Percentiles rank a stretch among this genome's conserved stretches.
Evolutionary conservation across 2,888 invertebrate species (phyloP).

Genomic region (Frankliniella fusca): DNA sequence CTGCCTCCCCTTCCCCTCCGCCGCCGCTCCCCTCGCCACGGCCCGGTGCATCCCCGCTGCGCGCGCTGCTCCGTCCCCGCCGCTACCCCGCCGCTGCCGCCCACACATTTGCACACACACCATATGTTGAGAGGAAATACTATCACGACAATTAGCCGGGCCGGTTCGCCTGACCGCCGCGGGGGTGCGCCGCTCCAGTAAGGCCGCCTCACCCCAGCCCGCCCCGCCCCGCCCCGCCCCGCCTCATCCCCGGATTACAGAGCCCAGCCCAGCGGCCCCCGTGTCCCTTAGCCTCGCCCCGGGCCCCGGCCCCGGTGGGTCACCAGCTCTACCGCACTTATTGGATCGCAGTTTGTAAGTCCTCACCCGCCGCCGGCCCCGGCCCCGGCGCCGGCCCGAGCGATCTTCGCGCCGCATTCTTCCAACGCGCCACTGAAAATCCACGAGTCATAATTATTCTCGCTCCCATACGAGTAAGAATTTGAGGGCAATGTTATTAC

Average conservation of each 20-base stretch:
- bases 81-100: neutral
- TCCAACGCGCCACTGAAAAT: no score
- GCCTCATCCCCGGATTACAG: neutral
- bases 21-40: neutral
- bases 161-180: slow-evolving; percentile 23
- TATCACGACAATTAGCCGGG: slow-evolving; percentile 20
- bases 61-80: neutral
- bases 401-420: no score
- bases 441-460: no score
- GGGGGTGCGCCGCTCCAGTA: neutral
- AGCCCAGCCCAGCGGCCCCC: neutral
- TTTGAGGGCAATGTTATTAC: no score
- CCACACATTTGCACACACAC: slow-evolving; percentile 26
- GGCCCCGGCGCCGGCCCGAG: no score
- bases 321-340: neutral
- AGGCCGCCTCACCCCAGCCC: neutral
- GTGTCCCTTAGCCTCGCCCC: neutral
- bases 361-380: no score
- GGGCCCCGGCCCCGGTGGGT: no score
- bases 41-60: neutral
- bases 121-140: slow-evolving; percentile 25
- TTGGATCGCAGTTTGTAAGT: neutral
- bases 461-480: no score
- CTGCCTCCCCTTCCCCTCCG: neutral
- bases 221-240: neutral